Evolutionary conservation across 2,113 vertebrate genomes (phyloP).

Genomic region (Gnathonemus echidnorhynchus): DNA sequence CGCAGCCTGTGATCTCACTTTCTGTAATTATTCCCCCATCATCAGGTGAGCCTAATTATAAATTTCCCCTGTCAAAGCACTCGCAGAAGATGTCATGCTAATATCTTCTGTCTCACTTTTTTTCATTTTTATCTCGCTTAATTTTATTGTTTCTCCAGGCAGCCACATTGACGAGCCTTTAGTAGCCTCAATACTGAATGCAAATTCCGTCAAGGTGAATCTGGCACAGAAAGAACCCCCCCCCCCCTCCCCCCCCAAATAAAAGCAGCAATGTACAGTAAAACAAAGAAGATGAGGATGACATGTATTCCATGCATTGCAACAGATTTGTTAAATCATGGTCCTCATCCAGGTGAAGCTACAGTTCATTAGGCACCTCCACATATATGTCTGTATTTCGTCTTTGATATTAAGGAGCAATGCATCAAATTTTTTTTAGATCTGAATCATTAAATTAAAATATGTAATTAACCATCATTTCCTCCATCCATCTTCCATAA

Average conservation of each 20-base stretch:
- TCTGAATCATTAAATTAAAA: not conserved
- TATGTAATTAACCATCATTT: not conserved
- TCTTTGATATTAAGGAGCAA: not conserved
- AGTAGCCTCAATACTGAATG: not conserved
- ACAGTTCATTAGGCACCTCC: not conserved
- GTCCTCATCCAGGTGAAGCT: not conserved
- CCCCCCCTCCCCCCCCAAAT: not conserved
- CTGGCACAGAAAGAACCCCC: not conserved
- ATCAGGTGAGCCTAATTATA: conserved; percentile 11
- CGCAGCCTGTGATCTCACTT: not conserved
- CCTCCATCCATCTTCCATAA: not conserved
- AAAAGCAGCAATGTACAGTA: not conserved
- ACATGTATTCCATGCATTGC: not conserved
- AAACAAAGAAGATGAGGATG: not conserved
- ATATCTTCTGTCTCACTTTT: conserved; percentile 9
- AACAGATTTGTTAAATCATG: not conserved
- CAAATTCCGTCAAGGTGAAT: not conserved
- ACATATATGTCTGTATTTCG: not conserved
- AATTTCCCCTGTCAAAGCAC: conserved; percentile 16
- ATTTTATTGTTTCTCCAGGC: not conserved
- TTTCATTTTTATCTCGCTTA: not conserved
- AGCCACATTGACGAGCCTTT: not conserved
- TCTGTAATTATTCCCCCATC: not conserved
- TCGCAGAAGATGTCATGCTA: conserved; percentile 19
- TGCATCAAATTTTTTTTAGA: not conserved